phyloP scores from a whole-genome alignment of 2,797 vertebrate species.

The Brachyrhaphis roseni region DNA sequence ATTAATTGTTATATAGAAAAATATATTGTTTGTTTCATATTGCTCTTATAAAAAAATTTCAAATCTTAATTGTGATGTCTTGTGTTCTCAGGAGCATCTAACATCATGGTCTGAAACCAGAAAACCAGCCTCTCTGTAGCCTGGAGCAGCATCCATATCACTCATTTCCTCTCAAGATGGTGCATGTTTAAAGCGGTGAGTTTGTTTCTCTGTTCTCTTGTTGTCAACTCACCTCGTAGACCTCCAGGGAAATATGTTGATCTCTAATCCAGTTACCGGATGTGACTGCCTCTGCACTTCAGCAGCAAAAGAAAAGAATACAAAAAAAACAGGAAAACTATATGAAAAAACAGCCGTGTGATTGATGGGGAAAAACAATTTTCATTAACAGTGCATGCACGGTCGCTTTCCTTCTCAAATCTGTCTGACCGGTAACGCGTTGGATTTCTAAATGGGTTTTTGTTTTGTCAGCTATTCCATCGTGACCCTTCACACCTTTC shows the following conservation, averaged over 20 bases:
- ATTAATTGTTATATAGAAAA: not conserved
- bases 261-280: conserved; percentile 49
- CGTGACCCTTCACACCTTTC: conserved; percentile 41
- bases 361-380: conserved; percentile 63
- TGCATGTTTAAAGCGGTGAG: conserved; percentile 13
- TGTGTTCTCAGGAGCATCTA: conserved; percentile 11
- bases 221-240: conserved; percentile 9
- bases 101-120: not conserved
- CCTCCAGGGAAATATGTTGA: conserved; percentile 31
- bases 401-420: conserved; percentile 53
- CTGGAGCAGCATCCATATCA: conserved; percentile 15
- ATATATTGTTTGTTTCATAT: not conserved
- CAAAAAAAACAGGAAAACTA: not conserved
- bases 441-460: conserved; percentile 59
- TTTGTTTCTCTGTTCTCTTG: conserved; percentile 25
- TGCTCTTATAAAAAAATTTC: not conserved
- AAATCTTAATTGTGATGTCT: not conserved
- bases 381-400: conserved; percentile 64
- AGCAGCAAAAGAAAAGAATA: conserved; percentile 8
- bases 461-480: conserved; percentile 54
- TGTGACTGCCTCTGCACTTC: conserved; percentile 39
- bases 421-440: conserved; percentile 54
- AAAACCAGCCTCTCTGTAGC: not conserved
- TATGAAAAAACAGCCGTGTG: conserved; percentile 39
- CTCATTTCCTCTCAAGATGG: conserved; percentile 13